A percentile compares a stretch with the other conserved stretches of the same genome.
Conservation (phyloP, 2,888 invertebrate species). For the Atherix ibis region DNA sequence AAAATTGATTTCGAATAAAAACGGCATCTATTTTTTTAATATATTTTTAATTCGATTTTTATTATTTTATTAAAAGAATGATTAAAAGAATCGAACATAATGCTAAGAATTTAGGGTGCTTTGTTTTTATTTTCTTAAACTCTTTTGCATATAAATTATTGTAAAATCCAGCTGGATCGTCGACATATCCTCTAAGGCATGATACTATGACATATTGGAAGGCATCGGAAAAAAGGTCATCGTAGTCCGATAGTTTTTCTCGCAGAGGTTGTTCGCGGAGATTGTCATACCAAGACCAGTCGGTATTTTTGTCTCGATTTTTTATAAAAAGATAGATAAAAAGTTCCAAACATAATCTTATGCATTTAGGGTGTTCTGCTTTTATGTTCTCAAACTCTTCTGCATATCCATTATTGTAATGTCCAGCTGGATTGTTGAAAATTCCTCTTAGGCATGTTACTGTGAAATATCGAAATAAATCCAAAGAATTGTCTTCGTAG, state of each 20-base stretch:
- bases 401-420: no score
- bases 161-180: conserved; percentile 82
- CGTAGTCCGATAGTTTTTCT: conserved; percentile 69
- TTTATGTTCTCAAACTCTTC: no score
- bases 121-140: conserved; percentile 70
- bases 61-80: no score
- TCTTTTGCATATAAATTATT: conserved; percentile 72
- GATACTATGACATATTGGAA: conserved; percentile 80
- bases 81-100: no score
- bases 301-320: no score
- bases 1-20: no score
- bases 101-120: conserved; percentile 74
- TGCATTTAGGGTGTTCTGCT: no score
- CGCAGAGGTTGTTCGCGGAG: conserved; percentile 84
- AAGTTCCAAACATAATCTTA: no score
- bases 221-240: conserved; percentile 78
- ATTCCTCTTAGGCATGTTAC: conserved; percentile 83
- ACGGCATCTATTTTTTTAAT: no score
- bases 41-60: no score
- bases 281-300: conserved; percentile 92
- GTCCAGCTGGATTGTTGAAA: conserved; percentile 73
- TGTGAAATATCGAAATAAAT: conserved; percentile 84
- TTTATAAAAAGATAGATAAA: no score
- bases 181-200: conserved; percentile 81
- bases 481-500: conserved; percentile 73